Evolutionary conservation across 1,140 invertebrate species (phyloP).

Genomic region (Drosophila santomea): DNA sequence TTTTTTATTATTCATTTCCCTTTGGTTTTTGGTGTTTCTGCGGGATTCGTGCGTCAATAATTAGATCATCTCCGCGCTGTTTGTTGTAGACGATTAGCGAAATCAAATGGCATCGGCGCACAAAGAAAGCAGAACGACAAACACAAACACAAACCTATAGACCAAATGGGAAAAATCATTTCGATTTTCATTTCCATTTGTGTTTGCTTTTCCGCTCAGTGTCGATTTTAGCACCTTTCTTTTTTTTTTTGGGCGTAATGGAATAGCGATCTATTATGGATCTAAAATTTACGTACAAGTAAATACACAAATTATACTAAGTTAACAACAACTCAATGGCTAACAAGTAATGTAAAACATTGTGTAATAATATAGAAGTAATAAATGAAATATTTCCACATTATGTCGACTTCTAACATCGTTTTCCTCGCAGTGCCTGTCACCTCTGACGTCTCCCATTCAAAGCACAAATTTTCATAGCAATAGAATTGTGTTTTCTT

Average conservation of each 20-base stretch:
- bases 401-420: too few species aligned
- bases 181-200: constrained; percentile 17
- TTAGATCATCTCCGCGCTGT: constrained; percentile 75
- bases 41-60: constrained; percentile 79
- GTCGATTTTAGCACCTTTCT: constrained; percentile 8
- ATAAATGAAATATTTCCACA: too few species aligned
- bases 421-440: too few species aligned
- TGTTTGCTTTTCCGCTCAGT: constrained; percentile 22
- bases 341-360: too few species aligned
- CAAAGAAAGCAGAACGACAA: constrained; percentile 60
- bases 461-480: too few species aligned
- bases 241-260: constrained; percentile 16
- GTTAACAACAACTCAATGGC: too few species aligned
- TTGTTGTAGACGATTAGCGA: constrained; percentile 76
- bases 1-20: constrained; percentile 24
- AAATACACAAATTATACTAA: too few species aligned
- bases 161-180: constrained; percentile 29
- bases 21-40: constrained; percentile 29
- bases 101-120: constrained; percentile 70
- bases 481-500: too few species aligned
- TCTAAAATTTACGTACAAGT: too few species aligned
- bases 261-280: neutral
- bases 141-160: constrained; percentile 32
- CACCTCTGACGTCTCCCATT: too few species aligned
- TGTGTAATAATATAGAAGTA: too few species aligned